phyloP scores from a whole-genome alignment of 2,113 vertebrate genomes.

The Corythornis vintsioides region DNA sequence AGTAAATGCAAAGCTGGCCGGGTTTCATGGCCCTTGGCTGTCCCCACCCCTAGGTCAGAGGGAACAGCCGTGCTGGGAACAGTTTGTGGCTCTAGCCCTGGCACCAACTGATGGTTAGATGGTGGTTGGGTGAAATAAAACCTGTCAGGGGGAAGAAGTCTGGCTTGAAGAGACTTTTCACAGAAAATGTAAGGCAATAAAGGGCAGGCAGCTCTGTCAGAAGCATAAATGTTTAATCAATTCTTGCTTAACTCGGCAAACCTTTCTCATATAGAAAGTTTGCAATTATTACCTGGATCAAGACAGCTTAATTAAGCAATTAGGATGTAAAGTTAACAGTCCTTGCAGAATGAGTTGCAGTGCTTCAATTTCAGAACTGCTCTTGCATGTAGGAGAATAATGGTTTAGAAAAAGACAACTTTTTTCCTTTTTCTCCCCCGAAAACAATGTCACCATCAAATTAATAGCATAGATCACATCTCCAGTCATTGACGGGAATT shows the following conservation, averaged over 20 bases:
- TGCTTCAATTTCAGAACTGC: not conserved
- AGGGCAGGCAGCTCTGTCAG: not conserved
- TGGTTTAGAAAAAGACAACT: not conserved
- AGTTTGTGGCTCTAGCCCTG: not conserved
- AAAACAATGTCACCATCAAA: not conserved
- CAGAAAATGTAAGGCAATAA: not conserved
- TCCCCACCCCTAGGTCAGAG: fast-evolving
- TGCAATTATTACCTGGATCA: conserved; percentile 68
- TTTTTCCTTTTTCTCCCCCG: not conserved
- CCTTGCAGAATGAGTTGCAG: not conserved
- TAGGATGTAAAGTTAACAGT: conserved; percentile 39
- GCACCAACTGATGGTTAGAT: fast-evolving
- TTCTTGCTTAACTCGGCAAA: conserved; percentile 11
- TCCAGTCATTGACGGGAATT: not conserved
- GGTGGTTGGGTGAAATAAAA: not conserved
- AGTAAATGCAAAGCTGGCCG: not conserved
- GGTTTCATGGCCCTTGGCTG: not conserved
- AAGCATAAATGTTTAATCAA: not conserved
- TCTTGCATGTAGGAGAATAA: not conserved
- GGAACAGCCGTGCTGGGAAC: not conserved
- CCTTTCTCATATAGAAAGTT: not conserved
- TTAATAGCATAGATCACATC: not conserved
- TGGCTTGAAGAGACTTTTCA: not conserved
- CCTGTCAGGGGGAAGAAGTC: not conserved
- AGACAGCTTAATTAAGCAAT: conserved; percentile 68